Evolutionary conservation across 2,797 vertebrate species (phyloP).

Genomic region (Holocentrus rufus): DNA sequence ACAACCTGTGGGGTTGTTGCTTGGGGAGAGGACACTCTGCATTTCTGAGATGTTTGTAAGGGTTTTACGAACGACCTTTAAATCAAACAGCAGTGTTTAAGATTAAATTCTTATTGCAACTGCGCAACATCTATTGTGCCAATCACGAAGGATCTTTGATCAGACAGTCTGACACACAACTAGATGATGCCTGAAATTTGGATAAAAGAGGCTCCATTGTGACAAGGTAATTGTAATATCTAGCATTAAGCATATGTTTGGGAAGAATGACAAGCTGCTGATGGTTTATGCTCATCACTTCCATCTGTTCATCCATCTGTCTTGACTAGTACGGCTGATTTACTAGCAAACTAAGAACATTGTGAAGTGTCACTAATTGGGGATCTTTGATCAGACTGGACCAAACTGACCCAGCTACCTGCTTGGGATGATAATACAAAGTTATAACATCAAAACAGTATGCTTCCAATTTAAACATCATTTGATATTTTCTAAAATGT

Average conservation of each 20-base stretch:
- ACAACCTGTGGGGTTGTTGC: too few species aligned
- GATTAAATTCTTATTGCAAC: neutral
- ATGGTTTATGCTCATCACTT: constrained; percentile 70
- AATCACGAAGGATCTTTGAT: neutral
- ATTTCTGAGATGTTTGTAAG: constrained; percentile 24
- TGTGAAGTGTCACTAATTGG: constrained; percentile 58
- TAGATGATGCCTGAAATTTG: constrained; percentile 61
- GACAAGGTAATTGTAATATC: constrained; percentile 69
- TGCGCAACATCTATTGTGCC: neutral
- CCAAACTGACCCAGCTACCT: neutral
- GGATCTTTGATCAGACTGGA: constrained; percentile 49
- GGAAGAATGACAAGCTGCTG: constrained; percentile 66
- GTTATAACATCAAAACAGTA: too few species aligned
- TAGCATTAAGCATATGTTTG: constrained; percentile 75
- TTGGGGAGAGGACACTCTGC: too few species aligned
- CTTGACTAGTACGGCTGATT: constrained; percentile 61
- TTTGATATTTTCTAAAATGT: too few species aligned
- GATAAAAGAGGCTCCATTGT: constrained; percentile 61
- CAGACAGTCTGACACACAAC: constrained; percentile 13
- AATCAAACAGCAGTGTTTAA: constrained; percentile 11
- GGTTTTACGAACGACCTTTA: constrained; percentile 30
- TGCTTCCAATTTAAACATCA: too few species aligned
- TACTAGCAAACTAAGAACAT: constrained; percentile 57
- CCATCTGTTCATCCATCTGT: constrained; percentile 78
- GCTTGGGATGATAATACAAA: neutral